Evolutionary conservation across 2,113 vertebrate species (phyloP), one percentile per base, ranked within the genome.

Genomic region (Macquaria australasica): DNA sequence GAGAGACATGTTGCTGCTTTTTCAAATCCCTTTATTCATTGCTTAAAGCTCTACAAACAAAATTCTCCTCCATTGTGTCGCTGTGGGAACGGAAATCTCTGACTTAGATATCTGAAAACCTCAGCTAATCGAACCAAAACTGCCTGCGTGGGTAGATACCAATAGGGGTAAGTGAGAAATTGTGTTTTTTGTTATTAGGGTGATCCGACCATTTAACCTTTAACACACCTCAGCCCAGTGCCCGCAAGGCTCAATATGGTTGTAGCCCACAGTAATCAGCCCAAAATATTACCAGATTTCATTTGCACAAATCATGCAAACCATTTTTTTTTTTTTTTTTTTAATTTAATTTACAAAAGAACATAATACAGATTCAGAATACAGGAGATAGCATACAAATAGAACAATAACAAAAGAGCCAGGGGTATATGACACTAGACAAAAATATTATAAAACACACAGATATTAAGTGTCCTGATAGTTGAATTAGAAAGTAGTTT

Each of bases 101-200:
- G 8, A 69, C 43, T 18, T 21, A 8, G 8, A 31, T 31, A n/a
- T 55, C 20, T 11, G 8, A 21, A 21, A 68, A 21, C 51, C 51
- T 53, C 20, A 53, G 8, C 67, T 18, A 31, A 18, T 5, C n/a
- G 50, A 69, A 28, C 16, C 67, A 28, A 48, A 69, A 31, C 23
- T 4, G 3, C n/a, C 21, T 43, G 4, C 0, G 5, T 51, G 5
- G 0, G 20, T n/a, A 23, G 14, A n/a, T 3, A 34, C 9, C 45
- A 31, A 23, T 3, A 51, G 2, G 18, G 10, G 3, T 14, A 31
- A 51, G 50, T 8, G 48, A 34, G 68, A 37, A 51, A 51, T 6
- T 34, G 34, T 21, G 21, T 18, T 20, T 68, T 55, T 9, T 5
- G 15, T 69, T 37, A 20, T 43, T 3, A 5, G n/a, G 18, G 21